A percentile compares a stretch with the other conserved stretches of the same genome.
phyloP scores from a whole-genome alignment of 2,797 vertebrate genomes.

The Falco berigora region DNA sequence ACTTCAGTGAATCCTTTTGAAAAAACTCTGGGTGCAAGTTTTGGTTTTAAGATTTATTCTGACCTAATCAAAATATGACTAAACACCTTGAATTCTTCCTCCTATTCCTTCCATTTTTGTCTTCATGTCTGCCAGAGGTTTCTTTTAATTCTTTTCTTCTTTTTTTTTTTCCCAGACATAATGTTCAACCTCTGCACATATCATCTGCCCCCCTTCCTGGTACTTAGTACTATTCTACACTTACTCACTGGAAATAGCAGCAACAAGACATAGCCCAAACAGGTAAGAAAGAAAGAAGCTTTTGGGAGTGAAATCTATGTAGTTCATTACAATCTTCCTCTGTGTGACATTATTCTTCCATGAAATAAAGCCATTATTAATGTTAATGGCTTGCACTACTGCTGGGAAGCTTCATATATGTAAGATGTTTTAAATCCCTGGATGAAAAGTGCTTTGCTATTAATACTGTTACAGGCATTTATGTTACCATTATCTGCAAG shows the following conservation, averaged over 20 bases:
- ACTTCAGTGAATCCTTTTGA: not conserved
- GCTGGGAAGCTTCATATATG: conserved; percentile 17
- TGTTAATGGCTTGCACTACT: not conserved
- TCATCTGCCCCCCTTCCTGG: not conserved
- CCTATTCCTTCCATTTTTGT: not conserved
- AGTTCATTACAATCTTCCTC: not conserved
- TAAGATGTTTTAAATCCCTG: not conserved
- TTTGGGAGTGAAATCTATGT: not conserved
- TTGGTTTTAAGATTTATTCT: not conserved
- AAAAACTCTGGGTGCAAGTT: not conserved
- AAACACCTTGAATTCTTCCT: not conserved
- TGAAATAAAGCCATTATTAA: conserved; percentile 7
- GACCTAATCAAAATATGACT: not conserved
- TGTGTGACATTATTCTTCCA: not conserved
- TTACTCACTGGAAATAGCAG: not conserved
- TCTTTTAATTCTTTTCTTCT: not conserved
- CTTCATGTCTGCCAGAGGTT: not conserved
- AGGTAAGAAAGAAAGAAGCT: not conserved
- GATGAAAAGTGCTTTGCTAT: conserved; percentile 5
- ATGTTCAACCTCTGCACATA: not conserved
- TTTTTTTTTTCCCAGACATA: not conserved
- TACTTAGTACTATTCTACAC: not conserved
- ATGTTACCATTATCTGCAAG: not conserved
- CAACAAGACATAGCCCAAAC: not conserved
- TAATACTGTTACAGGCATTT: not conserved